Base-by-base conservation (phyloP, 2,888 invertebrate genomes). In the Gymnocheta viridis region DNA sequence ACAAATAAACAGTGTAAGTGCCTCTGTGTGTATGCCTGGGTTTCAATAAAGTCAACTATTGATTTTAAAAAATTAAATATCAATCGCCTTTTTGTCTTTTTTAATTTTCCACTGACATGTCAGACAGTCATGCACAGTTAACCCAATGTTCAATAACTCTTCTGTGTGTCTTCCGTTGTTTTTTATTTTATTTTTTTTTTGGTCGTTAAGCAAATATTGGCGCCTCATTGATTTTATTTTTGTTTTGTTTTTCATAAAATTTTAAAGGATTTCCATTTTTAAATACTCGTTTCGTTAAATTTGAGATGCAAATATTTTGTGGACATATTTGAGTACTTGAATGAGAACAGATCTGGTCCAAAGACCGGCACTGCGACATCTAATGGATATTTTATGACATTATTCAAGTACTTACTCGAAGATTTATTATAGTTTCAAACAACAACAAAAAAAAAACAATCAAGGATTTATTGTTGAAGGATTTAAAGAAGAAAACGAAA, bases 51-150 rank as follows among this genome's bases (percentile, higher is more conserved):
- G 69, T 54, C 41, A 29, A 72, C 44, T 47, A 47, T 35, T 47
- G 47, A 67, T 56, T 27, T 74, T 29, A 35, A 35, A 14, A 27
- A n/a, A 49, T 64, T 7, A 66, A 64, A 22, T 70, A 64, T 79
- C 64, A 72, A 79, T 69, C 78, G 51, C 24, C 22, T 54, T 54
- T 27, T 73, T 80, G 58, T 47, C 60, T 27, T 27, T 56, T 41
- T 77, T 12, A 58, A 80, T 83, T 72, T 73, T 69, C 47, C 29
- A n/a, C 66, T 66, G 66, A 82, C 73, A 62, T 81, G 72, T 67
- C 72, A 64, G 44, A 56, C 60, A 62, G 38, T 67, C 29, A 19
- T 24, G 19, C 47, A 19, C 19, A 38, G 49, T 66, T 51, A 41
- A 72, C 35, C 62, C 29, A 56, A 77, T 80, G 67, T 73, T 41